These are phyloP conservation scores for Nyctibius grandis DNA, from an alignment of 2,797 vertebrate species.

Conservation along the genomic window DNA sequence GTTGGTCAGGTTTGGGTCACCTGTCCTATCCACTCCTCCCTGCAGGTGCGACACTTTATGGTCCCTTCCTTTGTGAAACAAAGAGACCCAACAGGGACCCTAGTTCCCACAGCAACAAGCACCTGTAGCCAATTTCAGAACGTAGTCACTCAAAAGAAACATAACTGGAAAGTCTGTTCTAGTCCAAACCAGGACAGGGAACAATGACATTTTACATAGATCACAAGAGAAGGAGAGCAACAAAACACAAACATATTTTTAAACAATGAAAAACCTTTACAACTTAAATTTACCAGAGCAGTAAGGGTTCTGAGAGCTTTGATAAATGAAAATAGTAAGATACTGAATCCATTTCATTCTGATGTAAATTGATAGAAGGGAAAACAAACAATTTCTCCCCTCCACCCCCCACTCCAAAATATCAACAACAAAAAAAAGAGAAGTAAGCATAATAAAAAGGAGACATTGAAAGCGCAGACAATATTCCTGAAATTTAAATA, in stretches of 20 bases:
- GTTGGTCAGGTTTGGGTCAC: no score
- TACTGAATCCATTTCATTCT: neutral
- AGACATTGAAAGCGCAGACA: neutral
- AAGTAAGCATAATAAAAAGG: neutral
- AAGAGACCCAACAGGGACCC: no score
- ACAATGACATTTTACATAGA: neutral
- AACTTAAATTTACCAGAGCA: neutral
- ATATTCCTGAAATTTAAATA: neutral
- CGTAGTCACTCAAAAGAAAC: no score
- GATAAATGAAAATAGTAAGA: neutral
- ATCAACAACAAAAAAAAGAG: neutral
- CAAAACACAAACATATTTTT: neutral
- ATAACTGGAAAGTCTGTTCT: no score
- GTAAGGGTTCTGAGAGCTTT: neutral
- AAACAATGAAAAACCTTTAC: neutral
- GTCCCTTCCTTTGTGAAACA: no score
- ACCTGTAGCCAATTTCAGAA: no score
- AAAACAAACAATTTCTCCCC: neutral
- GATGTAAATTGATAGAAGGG: neutral
- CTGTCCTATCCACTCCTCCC: no score
- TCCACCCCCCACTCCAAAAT: neutral
- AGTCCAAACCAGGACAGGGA: no score
- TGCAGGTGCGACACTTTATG: no score
- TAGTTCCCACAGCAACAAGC: no score
- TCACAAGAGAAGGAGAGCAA: rapidly evolving